These are phyloP conservation scores for Baccha elongata DNA, from an alignment of 2,888 invertebrate genomes.

Conservation along the genomic window DNA sequence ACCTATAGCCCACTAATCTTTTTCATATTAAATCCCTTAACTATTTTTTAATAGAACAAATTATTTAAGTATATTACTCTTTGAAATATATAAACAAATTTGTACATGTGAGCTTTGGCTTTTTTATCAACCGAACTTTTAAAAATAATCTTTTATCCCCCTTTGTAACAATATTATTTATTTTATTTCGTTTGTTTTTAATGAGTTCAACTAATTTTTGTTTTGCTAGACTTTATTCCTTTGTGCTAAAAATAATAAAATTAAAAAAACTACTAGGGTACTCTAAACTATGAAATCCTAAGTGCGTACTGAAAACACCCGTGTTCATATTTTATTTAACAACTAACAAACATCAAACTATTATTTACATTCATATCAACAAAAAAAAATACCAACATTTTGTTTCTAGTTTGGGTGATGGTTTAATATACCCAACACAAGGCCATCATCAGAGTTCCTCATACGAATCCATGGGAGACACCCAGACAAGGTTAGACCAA, in stretches of 20 bases:
- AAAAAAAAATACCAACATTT: slow-evolving; percentile 68
- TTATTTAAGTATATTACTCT: too few relatives aligned
- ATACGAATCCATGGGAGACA: slow-evolving; percentile 95
- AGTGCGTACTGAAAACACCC: slow-evolving; percentile 25
- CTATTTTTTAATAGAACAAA: too few relatives aligned
- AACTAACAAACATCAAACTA: slow-evolving; percentile 34
- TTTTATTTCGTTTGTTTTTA: slow-evolving; percentile 38
- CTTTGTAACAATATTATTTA: slow-evolving; percentile 18
- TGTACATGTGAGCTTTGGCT: not conserved
- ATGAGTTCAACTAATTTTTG: slow-evolving; percentile 72
- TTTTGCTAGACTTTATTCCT: slow-evolving; percentile 5
- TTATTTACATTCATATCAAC: slow-evolving; percentile 47
- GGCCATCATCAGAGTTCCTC: slow-evolving; percentile 87
- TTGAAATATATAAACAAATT: too few relatives aligned
- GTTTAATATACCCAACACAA: slow-evolving; percentile 92
- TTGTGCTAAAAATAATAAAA: slow-evolving; percentile 15
- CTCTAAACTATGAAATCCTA: not conserved
- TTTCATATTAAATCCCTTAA: too few relatives aligned
- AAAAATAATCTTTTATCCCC: not conserved
- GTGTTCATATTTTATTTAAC: slow-evolving; percentile 19
- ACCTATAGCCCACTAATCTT: too few relatives aligned
- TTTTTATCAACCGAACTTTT: not conserved
- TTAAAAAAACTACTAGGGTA: slow-evolving; percentile 4
- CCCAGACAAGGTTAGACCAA: slow-evolving; percentile 90
- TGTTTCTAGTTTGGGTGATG: slow-evolving; percentile 92